Evolutionary conservation across 2,888 invertebrate species (phyloP), one percentile per base, ranked within the genome.

Genomic region (Lasioglossum calceatum): DNA sequence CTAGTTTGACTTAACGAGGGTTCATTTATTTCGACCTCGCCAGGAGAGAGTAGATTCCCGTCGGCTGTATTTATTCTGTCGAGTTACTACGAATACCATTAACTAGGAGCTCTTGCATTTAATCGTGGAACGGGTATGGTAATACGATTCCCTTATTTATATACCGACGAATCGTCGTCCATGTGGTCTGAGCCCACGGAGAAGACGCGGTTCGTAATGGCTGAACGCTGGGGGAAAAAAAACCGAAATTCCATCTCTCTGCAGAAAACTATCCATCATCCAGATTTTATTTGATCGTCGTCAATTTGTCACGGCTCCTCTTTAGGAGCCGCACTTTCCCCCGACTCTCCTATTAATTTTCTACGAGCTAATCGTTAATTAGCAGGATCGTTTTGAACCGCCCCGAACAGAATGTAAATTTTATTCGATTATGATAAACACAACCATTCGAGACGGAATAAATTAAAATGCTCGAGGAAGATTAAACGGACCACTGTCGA

Each of bases 11-110:
- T 93, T 94, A 94, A 94, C 94, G 93, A 94, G 94, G 92, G 92
- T 93, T 93, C 94, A 94, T 94, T 94, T 94, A 93, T 94, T 93
- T 94, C 88, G 93, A 90, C 91, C 92, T 92, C 92, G 93, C 85
- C 93, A 23, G 23, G 93, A 92, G 93, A 94, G 93, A 93, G 93
- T 93, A 93, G 93, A 94, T 93, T 94, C 92, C 91, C 78, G 85
- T 36, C 93, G 92, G 92, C 92, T 93, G 92, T 93, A 94, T 94
- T 94, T 94, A 94, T 94, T 93, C 92, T 84, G 12, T 67, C 54
- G 79, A 84, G 76, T 76, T 86, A 90, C 88, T 88, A 90, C 90
- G 85, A 87, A 87, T 89, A 81, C 87, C 88, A 89, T 90, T 88
- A 88, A 87, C 88, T 83, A 80, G 85, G 79, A 88, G 82, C 81